Base-by-base conservation (phyloP, 1,140 invertebrate genomes). In the Heliconius nattereri region DNA sequence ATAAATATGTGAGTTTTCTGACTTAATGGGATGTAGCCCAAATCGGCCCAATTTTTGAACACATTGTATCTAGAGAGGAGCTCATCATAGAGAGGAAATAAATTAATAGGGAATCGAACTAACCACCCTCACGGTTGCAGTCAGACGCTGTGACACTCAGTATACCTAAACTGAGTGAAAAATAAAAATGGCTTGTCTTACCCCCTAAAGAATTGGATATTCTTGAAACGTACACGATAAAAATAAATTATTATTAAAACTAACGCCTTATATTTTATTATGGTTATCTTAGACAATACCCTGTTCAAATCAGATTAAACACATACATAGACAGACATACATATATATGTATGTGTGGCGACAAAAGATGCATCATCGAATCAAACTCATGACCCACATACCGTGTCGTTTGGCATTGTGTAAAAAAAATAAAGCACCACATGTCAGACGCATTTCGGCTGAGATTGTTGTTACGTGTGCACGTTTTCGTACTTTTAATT, bases 331-430 rank as follows among this genome's bases (percentile, higher is more conserved):
- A 52, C 70, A 8, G 8, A 57, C 2, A 16, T 9, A 26, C 11
- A 66, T 29, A 66, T 29, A 11, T 66, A 26, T 29, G 5, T 26
- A 66, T 7, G 26, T 66, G 7, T 66, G 54, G 54, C 54, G 54
- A 89, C 85, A 90, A 86, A 86, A 80, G 86, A 89, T 85, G 86
- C 85, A 92, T 94, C 92, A 89, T 78, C 52, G 80, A 89, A 93
- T 85, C 76, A 81, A 84, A 90, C 88, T 80, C 57, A 80, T 90
- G 90, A 92, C 92, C 85, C 81, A 92, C 87, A 90, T 92, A 84
- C 23, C 8, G 83, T 88, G 84, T 89, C 81, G 74, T 78, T 84
- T 88, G 87, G 83, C 90, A 90, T 91, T 91, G 92, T 89, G 83
- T 86, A 91, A 91, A 93, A 92, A 52, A 90, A 92, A 89, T 85